Evolutionary conservation across 2,888 invertebrate genomes (phyloP).

Genomic region (Deilephila porcellus): DNA sequence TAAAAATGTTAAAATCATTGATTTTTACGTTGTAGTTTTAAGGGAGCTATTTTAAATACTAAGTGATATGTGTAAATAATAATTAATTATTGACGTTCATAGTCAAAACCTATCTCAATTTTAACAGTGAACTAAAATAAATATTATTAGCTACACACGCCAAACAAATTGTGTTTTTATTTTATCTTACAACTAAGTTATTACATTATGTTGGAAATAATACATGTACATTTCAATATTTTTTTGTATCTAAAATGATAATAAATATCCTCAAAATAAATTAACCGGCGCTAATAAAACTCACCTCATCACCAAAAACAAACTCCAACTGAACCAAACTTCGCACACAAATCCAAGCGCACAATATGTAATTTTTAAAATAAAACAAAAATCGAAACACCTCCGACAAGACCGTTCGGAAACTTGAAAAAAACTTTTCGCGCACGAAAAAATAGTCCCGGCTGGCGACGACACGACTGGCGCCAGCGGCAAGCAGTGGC

Average conservation of each 20-base stretch:
- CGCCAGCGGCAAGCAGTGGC: slow-evolving; percentile 60
- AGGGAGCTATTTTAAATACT: too few species aligned
- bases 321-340: slow-evolving; percentile 9
- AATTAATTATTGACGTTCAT: too few species aligned
- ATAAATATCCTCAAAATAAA: not conserved
- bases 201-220: too few species aligned
- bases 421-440: slow-evolving; percentile 70
- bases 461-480: slow-evolving; percentile 52
- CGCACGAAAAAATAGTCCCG: slow-evolving; percentile 44
- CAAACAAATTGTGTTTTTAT: too few species aligned
- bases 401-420: slow-evolving; percentile 48
- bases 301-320: slow-evolving; percentile 27
- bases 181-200: too few species aligned
- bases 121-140: too few species aligned
- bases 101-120: too few species aligned
- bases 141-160: too few species aligned
- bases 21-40: too few species aligned
- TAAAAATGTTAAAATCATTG: too few species aligned
- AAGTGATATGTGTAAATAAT: too few species aligned
- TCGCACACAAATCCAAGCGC: slow-evolving; percentile 15
- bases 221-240: too few species aligned
- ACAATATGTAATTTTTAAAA: slow-evolving; percentile 24
- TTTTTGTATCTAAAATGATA: not conserved
- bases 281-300: not conserved
- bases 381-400: slow-evolving; percentile 29